These are phyloP conservation scores for Parus major DNA, from an alignment of 2,113 vertebrate species.

Conservation along the genomic window DNA sequence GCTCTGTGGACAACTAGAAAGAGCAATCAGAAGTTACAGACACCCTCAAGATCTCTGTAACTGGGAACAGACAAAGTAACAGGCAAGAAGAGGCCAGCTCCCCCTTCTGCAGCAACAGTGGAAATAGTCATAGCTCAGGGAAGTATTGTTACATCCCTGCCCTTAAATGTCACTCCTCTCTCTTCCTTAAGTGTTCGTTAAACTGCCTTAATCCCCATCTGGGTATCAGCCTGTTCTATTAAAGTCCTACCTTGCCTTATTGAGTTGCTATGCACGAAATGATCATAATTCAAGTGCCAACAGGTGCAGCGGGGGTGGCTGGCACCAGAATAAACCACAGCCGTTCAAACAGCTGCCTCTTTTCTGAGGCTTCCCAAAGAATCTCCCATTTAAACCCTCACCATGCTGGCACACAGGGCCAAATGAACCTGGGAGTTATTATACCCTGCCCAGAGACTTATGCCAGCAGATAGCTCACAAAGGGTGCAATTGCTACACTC, in stretches of 20 bases:
- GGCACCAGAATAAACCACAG: constrained; percentile 15
- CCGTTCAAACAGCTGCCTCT: not conserved
- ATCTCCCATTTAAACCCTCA: not conserved
- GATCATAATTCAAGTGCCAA: constrained; percentile 22
- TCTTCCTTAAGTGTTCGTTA: not conserved
- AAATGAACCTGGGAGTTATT: not conserved
- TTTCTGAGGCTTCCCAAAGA: not conserved
- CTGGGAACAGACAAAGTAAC: not conserved
- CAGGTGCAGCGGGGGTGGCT: constrained; percentile 42
- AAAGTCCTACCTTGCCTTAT: not conserved
- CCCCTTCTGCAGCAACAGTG: not conserved
- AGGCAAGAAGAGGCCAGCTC: not conserved
- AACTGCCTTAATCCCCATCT: not conserved
- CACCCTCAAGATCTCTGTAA: not conserved
- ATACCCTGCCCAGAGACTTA: not conserved
- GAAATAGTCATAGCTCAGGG: not conserved
- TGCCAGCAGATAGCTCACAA: not conserved
- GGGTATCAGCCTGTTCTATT: constrained; percentile 20
- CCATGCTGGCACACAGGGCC: not conserved
- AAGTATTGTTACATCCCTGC: not conserved
- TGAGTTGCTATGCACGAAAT: not conserved
- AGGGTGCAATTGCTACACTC: not conserved
- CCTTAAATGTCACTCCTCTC: not conserved
- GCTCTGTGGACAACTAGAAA: not conserved
- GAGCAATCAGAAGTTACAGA: not conserved